Evolutionary conservation across 37 sponge, comb jelly and placozoan species (phyloP), one percentile per base, ranked within the genome.

Genomic region (Amphimedon queenslandica): DNA sequence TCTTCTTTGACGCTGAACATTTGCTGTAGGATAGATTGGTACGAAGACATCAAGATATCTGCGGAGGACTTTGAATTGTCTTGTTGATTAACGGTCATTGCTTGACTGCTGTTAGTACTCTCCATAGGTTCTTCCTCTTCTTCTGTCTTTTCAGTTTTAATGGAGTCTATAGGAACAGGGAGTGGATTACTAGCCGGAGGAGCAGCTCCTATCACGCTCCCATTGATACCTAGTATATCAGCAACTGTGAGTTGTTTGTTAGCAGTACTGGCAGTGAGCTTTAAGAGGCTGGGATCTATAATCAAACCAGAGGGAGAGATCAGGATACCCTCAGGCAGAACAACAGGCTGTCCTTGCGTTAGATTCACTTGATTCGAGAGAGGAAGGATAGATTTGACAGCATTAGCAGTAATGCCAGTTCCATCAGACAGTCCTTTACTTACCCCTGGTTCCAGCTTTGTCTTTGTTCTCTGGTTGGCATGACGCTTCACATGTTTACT

Each of bases 401-500:
- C 4, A 61, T 63, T 63, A 6, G 30, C 51, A 28, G 66, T 23
- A 27, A 38, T 69, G 35, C 2, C 43, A 40, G 66, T 21, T 42
- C 11, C 40, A 5, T 13, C 53, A 24, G 65, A 25, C 43, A 64
- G 53, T 64, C 47, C 40, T 41, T 64, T 65, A 51, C 66, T 57
- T 63, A 2, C 40, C n/a, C 72, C 39, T 24, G 21, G 43, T 10
- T n/a, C 33, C 31, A 65, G 33, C 24, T 64, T 28, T 42, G 39
- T 58, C 40, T 83, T 83, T 33, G 90, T 80, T 31, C 72, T 57
- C 42, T 83, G 79, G 31, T 57, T 77, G 28, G 93, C 92, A 67
- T 97, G 99, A 24, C 99, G 75, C 80, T 86, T 88, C 61, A 91
- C 92, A 65, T 97, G 99, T 82, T 97, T 97, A 76, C 86, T 88